Percentiles rank a stretch among this genome's conserved stretches.
These are phyloP conservation scores for Unio pictorum DNA, from an alignment of 2,888 invertebrate genomes.

Conservation along the genomic window DNA sequence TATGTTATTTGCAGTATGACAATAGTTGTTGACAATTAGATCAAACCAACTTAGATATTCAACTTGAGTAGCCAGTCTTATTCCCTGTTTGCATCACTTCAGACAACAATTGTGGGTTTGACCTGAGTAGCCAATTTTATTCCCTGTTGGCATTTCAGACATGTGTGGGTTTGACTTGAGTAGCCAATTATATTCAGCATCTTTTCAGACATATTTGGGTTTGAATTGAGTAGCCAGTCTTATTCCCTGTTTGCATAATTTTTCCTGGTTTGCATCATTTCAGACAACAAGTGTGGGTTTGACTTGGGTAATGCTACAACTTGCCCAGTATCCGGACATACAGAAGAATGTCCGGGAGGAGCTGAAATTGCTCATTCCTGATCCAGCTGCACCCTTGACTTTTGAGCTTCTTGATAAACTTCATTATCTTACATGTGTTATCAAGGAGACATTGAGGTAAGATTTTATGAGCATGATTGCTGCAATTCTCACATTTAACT, in stretches of 20 bases:
- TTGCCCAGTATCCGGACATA: slow-evolving; percentile 53
- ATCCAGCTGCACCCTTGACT: slow-evolving; percentile 24
- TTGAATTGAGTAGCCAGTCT: too few species aligned
- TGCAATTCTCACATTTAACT: too few species aligned
- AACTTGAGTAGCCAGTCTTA: too few species aligned
- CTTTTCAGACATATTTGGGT: too few species aligned
- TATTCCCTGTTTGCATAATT: too few species aligned
- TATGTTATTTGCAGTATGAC: too few species aligned
- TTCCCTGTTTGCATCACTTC: slow-evolving; percentile 1
- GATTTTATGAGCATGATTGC: background rate
- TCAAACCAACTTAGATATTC: too few species aligned
- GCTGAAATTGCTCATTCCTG: slow-evolving; percentile 30
- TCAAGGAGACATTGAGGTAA: slow-evolving; percentile 63
- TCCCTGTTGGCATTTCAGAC: too few species aligned
- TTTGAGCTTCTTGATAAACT: slow-evolving; percentile 46
- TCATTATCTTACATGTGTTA: slow-evolving; percentile 50
- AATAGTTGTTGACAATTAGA: too few species aligned
- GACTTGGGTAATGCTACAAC: slow-evolving; percentile 55
- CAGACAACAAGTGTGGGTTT: slow-evolving; percentile 57
- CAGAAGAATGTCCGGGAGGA: slow-evolving; percentile 56
- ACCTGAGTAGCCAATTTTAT: slow-evolving; percentile 38
- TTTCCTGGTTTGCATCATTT: background rate
- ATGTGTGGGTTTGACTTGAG: too few species aligned
- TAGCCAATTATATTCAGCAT: too few species aligned
- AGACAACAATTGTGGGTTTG: slow-evolving; percentile 57